Evolutionary conservation across 2,113 vertebrate species (phyloP).

Genomic region (Ceyx melanurus): DNA sequence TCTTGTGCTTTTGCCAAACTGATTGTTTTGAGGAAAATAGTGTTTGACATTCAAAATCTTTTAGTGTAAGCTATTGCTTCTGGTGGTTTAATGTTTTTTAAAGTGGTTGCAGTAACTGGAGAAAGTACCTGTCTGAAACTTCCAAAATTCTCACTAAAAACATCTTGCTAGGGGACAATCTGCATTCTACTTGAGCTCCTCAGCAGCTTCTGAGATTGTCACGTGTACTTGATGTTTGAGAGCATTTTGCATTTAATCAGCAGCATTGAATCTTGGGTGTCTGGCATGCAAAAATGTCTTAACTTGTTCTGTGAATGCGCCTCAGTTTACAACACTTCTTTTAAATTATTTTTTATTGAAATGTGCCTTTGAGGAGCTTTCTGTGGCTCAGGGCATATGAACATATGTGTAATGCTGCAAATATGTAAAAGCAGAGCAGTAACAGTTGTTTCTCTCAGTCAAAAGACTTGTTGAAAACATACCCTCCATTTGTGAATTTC

Average conservation of each 20-base stretch:
- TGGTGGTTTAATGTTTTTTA: neutral
- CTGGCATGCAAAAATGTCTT: conserved; percentile 2
- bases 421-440: neutral
- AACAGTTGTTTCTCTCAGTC: conserved; percentile 80
- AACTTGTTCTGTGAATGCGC: neutral
- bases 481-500: conserved; percentile 97
- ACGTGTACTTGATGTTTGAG: neutral
- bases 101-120: neutral
- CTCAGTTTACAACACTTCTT: neutral
- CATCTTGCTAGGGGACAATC: neutral
- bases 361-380: conserved; percentile 22
- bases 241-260: neutral
- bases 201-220: neutral
- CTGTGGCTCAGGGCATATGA: neutral
- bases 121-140: neutral
- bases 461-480: conserved; percentile 92
- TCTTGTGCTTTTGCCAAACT: neutral
- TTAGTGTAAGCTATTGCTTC: neutral
- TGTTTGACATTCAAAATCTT: neutral
- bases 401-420: neutral
- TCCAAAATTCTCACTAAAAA: neutral
- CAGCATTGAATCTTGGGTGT: neutral
- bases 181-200: neutral
- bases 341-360: conserved; percentile 17
- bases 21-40: neutral